Evolutionary conservation across 2,888 invertebrate species (phyloP).

Genomic region (Yponomeuta plumbellus): DNA sequence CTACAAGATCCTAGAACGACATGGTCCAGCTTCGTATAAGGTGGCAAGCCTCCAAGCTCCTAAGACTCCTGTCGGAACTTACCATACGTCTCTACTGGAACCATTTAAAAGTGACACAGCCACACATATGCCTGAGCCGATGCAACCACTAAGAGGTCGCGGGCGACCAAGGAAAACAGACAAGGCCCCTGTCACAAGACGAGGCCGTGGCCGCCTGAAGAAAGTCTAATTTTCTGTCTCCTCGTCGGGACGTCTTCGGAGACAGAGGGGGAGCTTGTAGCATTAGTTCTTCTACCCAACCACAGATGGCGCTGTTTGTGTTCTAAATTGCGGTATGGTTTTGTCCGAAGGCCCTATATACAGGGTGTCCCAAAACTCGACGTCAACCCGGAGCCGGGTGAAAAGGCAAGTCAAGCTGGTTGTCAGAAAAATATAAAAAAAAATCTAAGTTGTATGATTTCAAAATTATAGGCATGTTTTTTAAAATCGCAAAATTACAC

Average conservation of each 20-base stretch:
- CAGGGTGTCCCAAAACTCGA: too few species aligned
- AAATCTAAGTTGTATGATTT: too few species aligned
- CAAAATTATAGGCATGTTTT: too few species aligned
- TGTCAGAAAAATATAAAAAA: too few species aligned
- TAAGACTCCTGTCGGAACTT: background rate
- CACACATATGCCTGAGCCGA: background rate
- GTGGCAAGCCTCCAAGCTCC: background rate
- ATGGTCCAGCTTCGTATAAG: background rate
- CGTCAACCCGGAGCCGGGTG: too few species aligned
- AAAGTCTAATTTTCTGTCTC: too few species aligned
- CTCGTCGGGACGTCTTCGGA: background rate
- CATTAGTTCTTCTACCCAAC: too few species aligned
- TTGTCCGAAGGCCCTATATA: background rate
- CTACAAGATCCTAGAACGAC: background rate
- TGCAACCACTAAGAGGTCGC: background rate
- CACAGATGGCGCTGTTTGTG: background rate
- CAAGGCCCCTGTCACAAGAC: background rate
- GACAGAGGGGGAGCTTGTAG: too few species aligned
- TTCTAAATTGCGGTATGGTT: background rate
- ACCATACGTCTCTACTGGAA: background rate
- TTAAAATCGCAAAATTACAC: too few species aligned
- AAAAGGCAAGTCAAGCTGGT: too few species aligned
- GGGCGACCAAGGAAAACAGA: background rate
- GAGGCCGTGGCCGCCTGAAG: background rate
- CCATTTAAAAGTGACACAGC: background rate